Conservation (phyloP, 2,888 invertebrate species). For the Pollenia angustigena region DNA sequence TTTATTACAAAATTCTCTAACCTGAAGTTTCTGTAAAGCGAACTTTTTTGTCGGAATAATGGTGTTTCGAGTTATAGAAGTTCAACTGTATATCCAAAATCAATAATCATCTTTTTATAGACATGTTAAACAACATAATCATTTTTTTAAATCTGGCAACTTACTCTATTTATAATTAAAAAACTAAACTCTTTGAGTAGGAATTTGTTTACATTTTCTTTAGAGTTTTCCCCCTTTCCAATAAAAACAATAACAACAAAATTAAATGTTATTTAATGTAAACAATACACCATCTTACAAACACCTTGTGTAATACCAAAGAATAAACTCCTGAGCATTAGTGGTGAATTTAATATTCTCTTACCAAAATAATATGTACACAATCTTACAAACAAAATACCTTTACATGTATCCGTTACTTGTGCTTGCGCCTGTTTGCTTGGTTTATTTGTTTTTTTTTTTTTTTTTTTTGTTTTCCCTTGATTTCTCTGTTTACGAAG, state of each 20-base stretch:
- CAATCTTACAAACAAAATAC: slow-evolving; percentile 47
- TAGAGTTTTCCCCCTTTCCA: background rate
- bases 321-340: background rate
- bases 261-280: background rate
- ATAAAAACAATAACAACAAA: background rate
- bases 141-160: background rate
- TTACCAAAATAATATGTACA: slow-evolving; percentile 6
- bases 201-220: slow-evolving; percentile 33
- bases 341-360: slow-evolving; percentile 61
- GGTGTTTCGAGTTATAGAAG: no score
- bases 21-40: no score
- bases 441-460: slow-evolving; percentile 14
- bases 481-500: slow-evolving; percentile 38
- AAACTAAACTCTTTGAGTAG: background rate
- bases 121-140: no score
- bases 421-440: slow-evolving; percentile 19
- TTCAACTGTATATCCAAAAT: no score
- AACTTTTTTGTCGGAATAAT: no score
- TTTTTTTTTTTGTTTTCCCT: slow-evolving; percentile 23
- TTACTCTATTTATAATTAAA: no score
- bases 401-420: slow-evolving; percentile 26
- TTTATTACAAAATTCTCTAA: no score
- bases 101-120: no score
- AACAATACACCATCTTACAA: background rate
- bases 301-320: background rate